A percentile compares a stretch with the other conserved stretches of the same genome.
Evolutionary conservation across 2,113 vertebrate genomes (phyloP).

Genomic region (Anser brachyrhynchus): DNA sequence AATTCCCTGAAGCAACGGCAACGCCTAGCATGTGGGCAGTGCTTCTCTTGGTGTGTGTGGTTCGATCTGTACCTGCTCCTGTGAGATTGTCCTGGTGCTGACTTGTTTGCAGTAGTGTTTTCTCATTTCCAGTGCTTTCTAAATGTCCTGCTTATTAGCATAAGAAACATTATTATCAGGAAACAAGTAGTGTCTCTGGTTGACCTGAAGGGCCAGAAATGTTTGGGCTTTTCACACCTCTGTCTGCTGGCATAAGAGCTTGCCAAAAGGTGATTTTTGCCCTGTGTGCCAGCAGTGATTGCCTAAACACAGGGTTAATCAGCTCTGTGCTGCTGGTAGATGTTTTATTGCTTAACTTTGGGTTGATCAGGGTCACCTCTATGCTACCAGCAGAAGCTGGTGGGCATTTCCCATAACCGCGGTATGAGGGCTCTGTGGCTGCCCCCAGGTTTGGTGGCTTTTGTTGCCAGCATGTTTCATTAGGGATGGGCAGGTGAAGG

Average conservation of each 20-base stretch:
- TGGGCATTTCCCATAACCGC: background rate
- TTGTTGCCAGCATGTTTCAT: background rate
- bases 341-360: background rate
- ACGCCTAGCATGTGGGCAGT: background rate
- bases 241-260: background rate
- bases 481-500: background rate
- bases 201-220: background rate
- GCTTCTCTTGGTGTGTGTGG: background rate
- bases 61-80: background rate
- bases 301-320: background rate
- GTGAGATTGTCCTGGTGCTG: accelerated
- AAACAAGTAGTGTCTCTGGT: background rate
- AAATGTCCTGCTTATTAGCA: background rate
- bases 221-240: background rate
- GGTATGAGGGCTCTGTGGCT: background rate
- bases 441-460: background rate
- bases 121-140: background rate
- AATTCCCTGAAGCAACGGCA: accelerated
- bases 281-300: background rate
- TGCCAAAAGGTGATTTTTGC: background rate
- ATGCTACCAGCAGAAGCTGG: background rate
- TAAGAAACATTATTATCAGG: background rate
- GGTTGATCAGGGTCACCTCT: background rate
- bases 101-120: background rate
- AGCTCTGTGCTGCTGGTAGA: accelerated